Percentiles rank a stretch among this genome's conserved stretches.
phyloP scores from a whole-genome alignment of 2,888 invertebrate species.

The Lepetodrilus schrolli region DNA sequence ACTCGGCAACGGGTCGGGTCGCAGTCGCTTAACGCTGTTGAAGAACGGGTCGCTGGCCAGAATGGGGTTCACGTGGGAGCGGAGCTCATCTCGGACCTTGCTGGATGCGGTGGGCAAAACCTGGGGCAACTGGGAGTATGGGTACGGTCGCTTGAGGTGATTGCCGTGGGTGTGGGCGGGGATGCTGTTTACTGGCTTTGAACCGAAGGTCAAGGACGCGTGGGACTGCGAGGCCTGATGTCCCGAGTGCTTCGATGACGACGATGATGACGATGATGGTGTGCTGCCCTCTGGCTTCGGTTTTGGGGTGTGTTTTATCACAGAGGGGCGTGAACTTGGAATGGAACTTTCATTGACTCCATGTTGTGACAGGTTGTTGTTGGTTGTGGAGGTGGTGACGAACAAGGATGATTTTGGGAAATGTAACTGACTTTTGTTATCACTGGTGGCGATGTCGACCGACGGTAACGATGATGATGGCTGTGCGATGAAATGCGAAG shows the following conservation, averaged over 20 bases:
- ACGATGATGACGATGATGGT: no score
- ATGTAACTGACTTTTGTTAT: neutral
- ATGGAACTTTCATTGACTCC: no score
- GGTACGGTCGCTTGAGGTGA: constrained; percentile 20
- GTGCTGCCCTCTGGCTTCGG: neutral
- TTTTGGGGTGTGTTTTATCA: constrained; percentile 28
- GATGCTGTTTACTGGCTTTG: neutral
- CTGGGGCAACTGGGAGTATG: neutral
- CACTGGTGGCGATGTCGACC: neutral
- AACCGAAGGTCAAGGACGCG: neutral
- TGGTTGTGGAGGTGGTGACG: neutral
- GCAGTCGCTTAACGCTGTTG: constrained; percentile 14
- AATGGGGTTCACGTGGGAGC: neutral
- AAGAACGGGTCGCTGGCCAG: constrained; percentile 32
- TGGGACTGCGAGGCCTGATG: constrained; percentile 27
- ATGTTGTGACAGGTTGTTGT: neutral
- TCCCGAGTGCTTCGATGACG: constrained; percentile 18
- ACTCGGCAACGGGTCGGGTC: constrained; percentile 6
- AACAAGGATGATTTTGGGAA: constrained; percentile 12
- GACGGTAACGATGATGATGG: neutral
- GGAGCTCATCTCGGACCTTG: neutral
- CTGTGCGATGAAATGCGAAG: constrained; percentile 6
- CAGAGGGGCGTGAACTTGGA: constrained; percentile 6
- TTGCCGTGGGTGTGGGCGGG: constrained; percentile 3
- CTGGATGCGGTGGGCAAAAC: neutral